Evolutionary conservation across 1,140 invertebrate genomes (phyloP).

Genomic region (Helicoverpa armigera): DNA sequence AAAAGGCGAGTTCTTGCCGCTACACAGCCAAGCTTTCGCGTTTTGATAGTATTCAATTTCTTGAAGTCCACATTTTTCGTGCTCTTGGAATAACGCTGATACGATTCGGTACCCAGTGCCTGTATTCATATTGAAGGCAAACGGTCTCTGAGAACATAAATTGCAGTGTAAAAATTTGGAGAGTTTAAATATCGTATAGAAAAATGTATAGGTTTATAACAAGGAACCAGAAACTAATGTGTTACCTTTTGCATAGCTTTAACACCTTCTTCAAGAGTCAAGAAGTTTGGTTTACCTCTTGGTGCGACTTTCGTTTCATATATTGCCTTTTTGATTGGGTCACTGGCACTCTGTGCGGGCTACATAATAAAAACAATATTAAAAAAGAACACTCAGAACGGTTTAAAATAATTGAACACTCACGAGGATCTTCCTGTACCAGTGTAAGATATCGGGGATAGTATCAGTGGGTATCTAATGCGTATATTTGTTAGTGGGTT

Average conservation of each 20-base stretch:
- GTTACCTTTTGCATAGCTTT: slow-evolving; percentile 78
- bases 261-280: slow-evolving; percentile 87
- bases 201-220: too few relatives aligned
- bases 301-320: slow-evolving; percentile 88
- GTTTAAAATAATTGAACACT: too few relatives aligned
- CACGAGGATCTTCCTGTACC: too few relatives aligned
- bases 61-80: slow-evolving; percentile 89
- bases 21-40: slow-evolving; percentile 85
- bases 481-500: too few relatives aligned
- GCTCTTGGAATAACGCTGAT: slow-evolving; percentile 88
- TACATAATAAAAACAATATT: neutral
- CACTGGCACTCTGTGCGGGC: slow-evolving; percentile 75
- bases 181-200: too few relatives aligned
- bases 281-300: slow-evolving; percentile 85
- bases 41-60: slow-evolving; percentile 88
- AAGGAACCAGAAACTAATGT: neutral
- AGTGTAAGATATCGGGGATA: too few relatives aligned
- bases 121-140: slow-evolving; percentile 88
- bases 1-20: slow-evolving; percentile 88
- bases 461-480: too few relatives aligned
- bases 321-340: slow-evolving; percentile 87
- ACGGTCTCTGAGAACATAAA: slow-evolving; percentile 75
- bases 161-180: too few relatives aligned
- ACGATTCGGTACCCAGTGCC: slow-evolving; percentile 88
- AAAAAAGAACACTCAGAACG: too few relatives aligned